phyloP scores from a whole-genome alignment of 2,888 invertebrate species.

The Lasioglossum malachurum region DNA sequence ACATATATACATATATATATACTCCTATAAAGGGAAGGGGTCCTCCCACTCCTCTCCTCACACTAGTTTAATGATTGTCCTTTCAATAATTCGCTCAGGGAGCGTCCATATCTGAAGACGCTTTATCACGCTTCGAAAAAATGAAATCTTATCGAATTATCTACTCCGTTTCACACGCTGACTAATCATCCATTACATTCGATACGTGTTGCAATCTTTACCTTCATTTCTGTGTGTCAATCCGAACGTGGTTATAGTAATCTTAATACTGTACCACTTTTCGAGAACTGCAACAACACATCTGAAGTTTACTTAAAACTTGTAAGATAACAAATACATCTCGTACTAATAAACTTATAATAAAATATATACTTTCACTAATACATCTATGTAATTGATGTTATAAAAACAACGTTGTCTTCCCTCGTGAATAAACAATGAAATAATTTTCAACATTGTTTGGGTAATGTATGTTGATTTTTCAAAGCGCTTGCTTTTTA shows the following conservation, averaged over 20 bases:
- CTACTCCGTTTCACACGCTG: constrained; percentile 60
- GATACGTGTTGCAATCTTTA: constrained; percentile 15
- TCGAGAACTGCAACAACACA: background rate
- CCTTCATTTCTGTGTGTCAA: constrained; percentile 3
- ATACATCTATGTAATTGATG: constrained; percentile 12
- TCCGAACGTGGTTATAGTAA: constrained; percentile 16
- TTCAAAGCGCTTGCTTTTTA: constrained; percentile 3
- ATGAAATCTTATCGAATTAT: constrained; percentile 74
- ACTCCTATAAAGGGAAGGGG: background rate
- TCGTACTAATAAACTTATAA: background rate
- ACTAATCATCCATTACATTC: constrained; percentile 60
- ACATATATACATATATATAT: background rate
- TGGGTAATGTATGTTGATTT: constrained; percentile 40
- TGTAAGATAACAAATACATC: constrained; percentile 23
- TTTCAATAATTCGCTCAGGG: constrained; percentile 37
- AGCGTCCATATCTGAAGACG: constrained; percentile 47
- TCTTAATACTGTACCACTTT: background rate
- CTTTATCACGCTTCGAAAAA: constrained; percentile 66
- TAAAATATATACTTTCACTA: constrained; percentile 1
- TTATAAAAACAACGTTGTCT: constrained; percentile 5
- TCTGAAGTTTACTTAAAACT: background rate
- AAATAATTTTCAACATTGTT: constrained; percentile 20
- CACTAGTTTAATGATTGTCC: constrained; percentile 32
- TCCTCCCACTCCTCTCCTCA: constrained; percentile 7
- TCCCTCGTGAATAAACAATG: constrained; percentile 5